Evolutionary conservation across 1,140 invertebrate genomes (phyloP).

Genomic region (Phenacoccus solenopsis): DNA sequence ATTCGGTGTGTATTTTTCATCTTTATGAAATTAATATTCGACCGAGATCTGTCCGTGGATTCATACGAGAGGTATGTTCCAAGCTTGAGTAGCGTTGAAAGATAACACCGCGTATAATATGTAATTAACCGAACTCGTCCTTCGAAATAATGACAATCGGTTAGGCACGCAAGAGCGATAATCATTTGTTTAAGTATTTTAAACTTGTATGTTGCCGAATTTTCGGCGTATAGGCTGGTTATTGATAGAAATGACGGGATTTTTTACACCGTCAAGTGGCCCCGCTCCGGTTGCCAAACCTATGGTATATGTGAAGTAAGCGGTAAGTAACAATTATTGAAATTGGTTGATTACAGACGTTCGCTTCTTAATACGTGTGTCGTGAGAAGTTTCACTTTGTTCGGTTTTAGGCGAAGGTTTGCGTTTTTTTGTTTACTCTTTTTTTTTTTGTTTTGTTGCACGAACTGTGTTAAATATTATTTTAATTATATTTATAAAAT

Average conservation of each 20-base stretch:
- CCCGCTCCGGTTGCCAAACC: not conserved
- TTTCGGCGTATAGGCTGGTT: not conserved
- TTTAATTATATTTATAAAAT: no score
- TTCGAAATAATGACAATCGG: not conserved
- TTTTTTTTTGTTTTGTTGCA: no score
- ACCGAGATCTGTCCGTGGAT: not conserved
- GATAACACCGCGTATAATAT: not conserved
- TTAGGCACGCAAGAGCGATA: not conserved
- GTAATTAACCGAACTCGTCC: not conserved
- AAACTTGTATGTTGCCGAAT: not conserved
- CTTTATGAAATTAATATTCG: not conserved
- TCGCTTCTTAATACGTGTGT: not conserved
- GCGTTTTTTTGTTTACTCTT: no score
- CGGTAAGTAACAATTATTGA: not conserved
- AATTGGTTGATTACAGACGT: not conserved
- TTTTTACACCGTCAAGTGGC: not conserved
- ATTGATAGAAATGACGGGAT: not conserved
- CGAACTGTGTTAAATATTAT: no score
- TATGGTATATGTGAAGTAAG: not conserved
- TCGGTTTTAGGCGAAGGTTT: not conserved
- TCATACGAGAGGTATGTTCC: not conserved
- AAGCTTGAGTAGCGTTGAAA: conserved; percentile 1
- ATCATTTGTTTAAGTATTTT: not conserved
- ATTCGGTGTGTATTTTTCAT: not conserved
- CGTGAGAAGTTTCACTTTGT: not conserved